Percentiles rank a stretch among this genome's conserved stretches.
Evolutionary conservation across 2,888 invertebrate genomes (phyloP).

Genomic region (Mesorhabditis sp.): DNA sequence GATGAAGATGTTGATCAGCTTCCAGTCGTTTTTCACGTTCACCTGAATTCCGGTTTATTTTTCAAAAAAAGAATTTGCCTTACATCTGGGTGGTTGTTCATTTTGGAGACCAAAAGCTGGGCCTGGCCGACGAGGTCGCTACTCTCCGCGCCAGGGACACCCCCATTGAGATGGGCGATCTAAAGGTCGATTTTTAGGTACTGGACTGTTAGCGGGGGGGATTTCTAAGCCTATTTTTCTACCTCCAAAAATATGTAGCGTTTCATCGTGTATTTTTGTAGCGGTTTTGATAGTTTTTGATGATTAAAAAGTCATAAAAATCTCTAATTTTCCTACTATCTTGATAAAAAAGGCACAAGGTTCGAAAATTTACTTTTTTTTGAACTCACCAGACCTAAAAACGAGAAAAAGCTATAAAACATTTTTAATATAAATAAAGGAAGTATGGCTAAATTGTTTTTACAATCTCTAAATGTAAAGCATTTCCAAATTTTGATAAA

Average conservation of each 20-base stretch:
- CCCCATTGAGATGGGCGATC: conserved; percentile 30
- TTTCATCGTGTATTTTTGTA: no score
- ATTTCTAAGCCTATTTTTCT: no score
- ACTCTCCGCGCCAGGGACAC: conserved; percentile 34
- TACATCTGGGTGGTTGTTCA: conserved; percentile 35
- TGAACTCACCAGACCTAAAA: no score
- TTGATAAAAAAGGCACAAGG: no score
- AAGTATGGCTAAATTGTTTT: no score
- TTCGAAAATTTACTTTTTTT: no score
- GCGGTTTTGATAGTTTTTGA: no score
- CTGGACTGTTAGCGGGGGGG: conserved; percentile 55
- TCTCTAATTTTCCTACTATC: neutral
- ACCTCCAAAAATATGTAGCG: no score
- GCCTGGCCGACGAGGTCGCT: conserved; percentile 36
- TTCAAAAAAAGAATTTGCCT: neutral
- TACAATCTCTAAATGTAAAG: no score
- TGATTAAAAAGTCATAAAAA: neutral
- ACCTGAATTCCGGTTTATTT: conserved; percentile 16
- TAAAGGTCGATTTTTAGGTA: neutral
- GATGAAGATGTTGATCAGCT: conserved; percentile 47
- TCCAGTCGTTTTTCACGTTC: conserved; percentile 45
- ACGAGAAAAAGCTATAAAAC: no score
- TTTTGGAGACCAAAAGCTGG: conserved; percentile 26
- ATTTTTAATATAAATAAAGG: no score
- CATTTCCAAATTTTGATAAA: no score